phyloP scores from a whole-genome alignment of 2,888 invertebrate genomes.

The Caenorhabditis wallacei region DNA sequence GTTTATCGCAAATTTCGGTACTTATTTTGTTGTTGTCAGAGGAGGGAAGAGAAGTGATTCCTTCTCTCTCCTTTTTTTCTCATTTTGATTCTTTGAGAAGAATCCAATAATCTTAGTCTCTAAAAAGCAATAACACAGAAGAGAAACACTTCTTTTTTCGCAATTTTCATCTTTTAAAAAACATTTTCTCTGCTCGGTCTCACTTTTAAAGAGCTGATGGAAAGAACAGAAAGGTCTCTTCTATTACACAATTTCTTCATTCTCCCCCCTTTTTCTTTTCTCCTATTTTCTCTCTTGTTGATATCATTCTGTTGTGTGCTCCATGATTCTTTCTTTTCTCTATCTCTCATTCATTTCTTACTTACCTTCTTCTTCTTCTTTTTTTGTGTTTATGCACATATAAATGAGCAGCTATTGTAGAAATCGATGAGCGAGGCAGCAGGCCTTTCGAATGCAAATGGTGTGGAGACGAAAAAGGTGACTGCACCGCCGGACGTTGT shows the following conservation, averaged over 20 bases:
- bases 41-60: not conserved
- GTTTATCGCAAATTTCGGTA: slow-evolving; percentile 21
- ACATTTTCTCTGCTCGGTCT: slow-evolving; percentile 3
- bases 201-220: slow-evolving; percentile 46
- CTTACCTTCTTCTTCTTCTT: not conserved
- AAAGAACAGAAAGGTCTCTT: slow-evolving; percentile 34
- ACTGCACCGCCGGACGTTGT: slow-evolving; percentile 25
- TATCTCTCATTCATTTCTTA: not conserved
- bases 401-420: slow-evolving; percentile 25
- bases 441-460: slow-evolving; percentile 30
- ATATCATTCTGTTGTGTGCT: slow-evolving; percentile 30
- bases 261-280: slow-evolving; percentile 12
- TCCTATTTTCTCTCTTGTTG: slow-evolving; percentile 34
- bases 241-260: slow-evolving; percentile 38
- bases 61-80: not conserved
- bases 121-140: not conserved
- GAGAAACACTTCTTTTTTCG: not conserved
- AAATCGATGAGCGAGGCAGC: slow-evolving; percentile 39
- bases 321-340: slow-evolving; percentile 32
- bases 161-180: slow-evolving; percentile 2
- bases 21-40: slow-evolving; percentile 16
- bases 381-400: slow-evolving; percentile 2
- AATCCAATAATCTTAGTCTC: not conserved
- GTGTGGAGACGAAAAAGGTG: slow-evolving; percentile 16
- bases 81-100: not conserved